A percentile compares a stretch with the other conserved stretches of the same genome.
Conservation (phyloP, 35 echinoderm and acorn worm species). For the Apostichopus parvimensis region DNA sequence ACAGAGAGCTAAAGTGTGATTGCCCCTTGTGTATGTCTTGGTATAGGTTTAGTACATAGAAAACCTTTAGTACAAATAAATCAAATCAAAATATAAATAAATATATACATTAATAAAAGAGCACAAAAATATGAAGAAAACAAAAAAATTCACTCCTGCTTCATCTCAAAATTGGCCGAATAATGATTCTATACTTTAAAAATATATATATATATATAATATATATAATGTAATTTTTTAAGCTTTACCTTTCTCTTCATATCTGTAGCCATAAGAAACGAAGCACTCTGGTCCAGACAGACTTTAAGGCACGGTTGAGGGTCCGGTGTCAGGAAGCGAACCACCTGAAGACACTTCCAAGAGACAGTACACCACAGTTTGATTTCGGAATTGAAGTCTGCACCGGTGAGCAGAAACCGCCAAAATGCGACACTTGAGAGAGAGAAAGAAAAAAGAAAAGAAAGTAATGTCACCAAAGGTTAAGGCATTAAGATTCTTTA, state of each 20-base stretch:
- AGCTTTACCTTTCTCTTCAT: conserved; percentile 90
- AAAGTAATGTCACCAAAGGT: background rate
- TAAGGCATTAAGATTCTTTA: no score
- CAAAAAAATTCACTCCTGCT: background rate
- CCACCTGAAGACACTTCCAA: conserved; percentile 89
- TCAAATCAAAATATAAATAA: background rate
- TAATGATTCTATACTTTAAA: background rate
- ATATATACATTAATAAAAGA: background rate
- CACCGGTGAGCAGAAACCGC: conserved; percentile 92
- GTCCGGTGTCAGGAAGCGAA: conserved; percentile 66
- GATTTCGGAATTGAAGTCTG: conserved; percentile 78
- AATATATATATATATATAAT: background rate
- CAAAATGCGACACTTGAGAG: conserved; percentile 78
- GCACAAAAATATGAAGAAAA: background rate
- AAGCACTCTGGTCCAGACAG: conserved; percentile 82
- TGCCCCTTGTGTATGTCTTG: conserved; percentile 69
- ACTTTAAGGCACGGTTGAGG: conserved; percentile 85
- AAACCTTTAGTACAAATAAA: conserved; percentile 51
- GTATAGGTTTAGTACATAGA: conserved; percentile 82
- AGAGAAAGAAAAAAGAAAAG: background rate
- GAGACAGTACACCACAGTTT: conserved; percentile 96
- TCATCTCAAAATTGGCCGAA: background rate
- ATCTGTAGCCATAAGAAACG: conserved; percentile 83
- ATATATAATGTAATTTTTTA: no score
- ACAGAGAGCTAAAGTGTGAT: conserved; percentile 83